Conservation (phyloP, 2,113 vertebrate genomes). For the Sula dactylatra region DNA sequence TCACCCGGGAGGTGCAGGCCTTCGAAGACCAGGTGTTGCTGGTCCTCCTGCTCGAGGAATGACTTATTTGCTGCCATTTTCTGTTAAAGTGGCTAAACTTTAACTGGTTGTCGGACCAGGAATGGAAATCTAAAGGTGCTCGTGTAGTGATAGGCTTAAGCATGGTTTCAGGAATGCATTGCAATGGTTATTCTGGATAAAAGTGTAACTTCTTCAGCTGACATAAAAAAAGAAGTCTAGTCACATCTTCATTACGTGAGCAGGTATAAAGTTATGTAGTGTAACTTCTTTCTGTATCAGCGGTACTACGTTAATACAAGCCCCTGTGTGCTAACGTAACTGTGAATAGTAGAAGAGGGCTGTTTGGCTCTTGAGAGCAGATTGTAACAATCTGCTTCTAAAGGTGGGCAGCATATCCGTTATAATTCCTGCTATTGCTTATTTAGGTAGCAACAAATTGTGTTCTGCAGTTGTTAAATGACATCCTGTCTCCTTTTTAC, state of each 20-base stretch:
- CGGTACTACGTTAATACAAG: not conserved
- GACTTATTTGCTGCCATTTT: not conserved
- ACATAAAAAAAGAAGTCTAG: no score
- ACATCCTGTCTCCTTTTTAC: not conserved
- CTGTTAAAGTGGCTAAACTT: not conserved
- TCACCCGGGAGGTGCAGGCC: not conserved
- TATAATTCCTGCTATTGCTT: not conserved
- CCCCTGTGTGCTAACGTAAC: not conserved
- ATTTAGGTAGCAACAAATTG: not conserved
- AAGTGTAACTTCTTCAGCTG: not conserved
- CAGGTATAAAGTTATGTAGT: not conserved
- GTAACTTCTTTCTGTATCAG: not conserved
- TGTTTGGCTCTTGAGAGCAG: not conserved
- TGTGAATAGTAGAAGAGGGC: not conserved
- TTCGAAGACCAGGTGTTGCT: no score
- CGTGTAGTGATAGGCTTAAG: not conserved
- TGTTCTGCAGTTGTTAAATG: not conserved
- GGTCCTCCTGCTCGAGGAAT: accelerated
- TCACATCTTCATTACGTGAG: not conserved
- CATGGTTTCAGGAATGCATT: not conserved
- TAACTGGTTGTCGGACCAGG: accelerated
- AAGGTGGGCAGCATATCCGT: not conserved
- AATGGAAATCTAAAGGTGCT: not conserved
- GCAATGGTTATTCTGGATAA: not conserved
- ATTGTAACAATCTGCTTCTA: not conserved